phyloP scores from a whole-genome alignment of 1,140 invertebrate genomes.

The Drosophila nannoptera region DNA sequence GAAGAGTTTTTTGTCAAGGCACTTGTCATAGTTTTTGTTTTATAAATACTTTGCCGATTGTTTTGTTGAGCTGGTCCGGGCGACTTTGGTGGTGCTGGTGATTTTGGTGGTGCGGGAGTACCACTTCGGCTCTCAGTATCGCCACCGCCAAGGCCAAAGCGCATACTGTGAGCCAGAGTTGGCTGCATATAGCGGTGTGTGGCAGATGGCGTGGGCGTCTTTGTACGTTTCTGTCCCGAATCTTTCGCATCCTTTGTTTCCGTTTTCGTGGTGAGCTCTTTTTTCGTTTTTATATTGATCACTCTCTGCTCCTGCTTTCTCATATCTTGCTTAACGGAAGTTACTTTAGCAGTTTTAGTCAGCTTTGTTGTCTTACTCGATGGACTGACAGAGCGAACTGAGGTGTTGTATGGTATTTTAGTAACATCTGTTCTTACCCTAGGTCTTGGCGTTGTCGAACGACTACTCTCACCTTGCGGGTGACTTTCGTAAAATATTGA shows the following conservation, averaged over 20 bases:
- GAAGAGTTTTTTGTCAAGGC: slow-evolving; percentile 66
- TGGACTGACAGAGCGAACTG: slow-evolving; percentile 59
- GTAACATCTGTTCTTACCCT: slow-evolving; percentile 73
- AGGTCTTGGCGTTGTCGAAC: slow-evolving; percentile 66
- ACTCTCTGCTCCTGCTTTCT: slow-evolving; percentile 34
- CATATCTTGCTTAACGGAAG: slow-evolving; percentile 21
- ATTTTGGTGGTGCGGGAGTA: slow-evolving; percentile 46
- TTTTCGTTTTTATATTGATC: slow-evolving; percentile 38
- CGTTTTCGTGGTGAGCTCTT: slow-evolving; percentile 26
- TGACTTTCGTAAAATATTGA: slow-evolving; percentile 73
- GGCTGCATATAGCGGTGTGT: slow-evolving; percentile 75
- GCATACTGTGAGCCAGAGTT: slow-evolving; percentile 66
- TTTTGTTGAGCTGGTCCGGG: slow-evolving; percentile 38
- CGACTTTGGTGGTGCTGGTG: slow-evolving; percentile 63
- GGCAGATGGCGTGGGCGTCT: slow-evolving; percentile 51
- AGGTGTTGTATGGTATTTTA: slow-evolving; percentile 59
- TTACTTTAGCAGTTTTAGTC: slow-evolving; percentile 12
- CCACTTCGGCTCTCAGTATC: slow-evolving; percentile 52
- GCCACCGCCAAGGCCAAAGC: slow-evolving; percentile 48
- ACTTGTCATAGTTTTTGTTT: slow-evolving; percentile 52
- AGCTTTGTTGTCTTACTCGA: slow-evolving; percentile 40
- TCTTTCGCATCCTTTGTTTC: slow-evolving; percentile 35
- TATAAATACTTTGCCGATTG: slow-evolving; percentile 45
- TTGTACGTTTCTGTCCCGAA: slow-evolving; percentile 7
- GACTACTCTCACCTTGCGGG: slow-evolving; percentile 62